Conservation (phyloP, 2,797 vertebrate genomes). For the Uromys caudimaculatus region DNA sequence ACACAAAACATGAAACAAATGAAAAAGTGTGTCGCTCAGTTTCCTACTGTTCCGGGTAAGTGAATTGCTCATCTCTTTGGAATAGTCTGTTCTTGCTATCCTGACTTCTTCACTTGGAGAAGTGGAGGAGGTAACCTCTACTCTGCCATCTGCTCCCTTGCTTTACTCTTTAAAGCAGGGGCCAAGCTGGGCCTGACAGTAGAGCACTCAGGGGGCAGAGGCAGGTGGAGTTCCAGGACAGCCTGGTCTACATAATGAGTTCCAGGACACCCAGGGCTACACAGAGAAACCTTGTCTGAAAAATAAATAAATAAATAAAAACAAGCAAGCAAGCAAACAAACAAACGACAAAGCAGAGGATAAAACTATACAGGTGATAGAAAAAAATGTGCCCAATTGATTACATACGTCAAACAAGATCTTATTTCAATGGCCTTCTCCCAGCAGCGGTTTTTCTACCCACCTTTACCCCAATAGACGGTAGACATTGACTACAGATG, state of each 20-base stretch:
- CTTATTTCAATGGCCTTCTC: neutral
- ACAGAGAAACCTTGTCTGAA: neutral
- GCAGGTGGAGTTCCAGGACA: neutral
- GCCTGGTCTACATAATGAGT: neutral
- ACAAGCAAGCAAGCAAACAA: neutral
- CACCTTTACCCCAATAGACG: neutral
- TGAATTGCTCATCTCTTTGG: neutral
- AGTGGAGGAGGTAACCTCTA: neutral
- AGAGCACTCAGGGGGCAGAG: neutral
- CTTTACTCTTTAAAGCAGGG: neutral
- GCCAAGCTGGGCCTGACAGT: neutral
- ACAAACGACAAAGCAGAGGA: neutral
- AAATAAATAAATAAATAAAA: neutral
- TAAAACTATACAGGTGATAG: constrained; percentile 13
- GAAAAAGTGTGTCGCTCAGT: neutral
- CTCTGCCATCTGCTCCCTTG: neutral
- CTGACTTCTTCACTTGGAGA: neutral
- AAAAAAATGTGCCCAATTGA: neutral
- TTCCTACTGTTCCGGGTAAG: neutral
- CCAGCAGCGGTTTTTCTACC: neutral
- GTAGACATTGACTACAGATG: neutral
- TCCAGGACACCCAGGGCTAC: neutral
- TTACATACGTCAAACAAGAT: neutral
- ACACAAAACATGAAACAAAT: neutral
- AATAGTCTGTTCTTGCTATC: neutral